These are phyloP conservation scores for Dryobotodes eremita DNA, from an alignment of 2,888 invertebrate genomes.

Conservation along the genomic window DNA sequence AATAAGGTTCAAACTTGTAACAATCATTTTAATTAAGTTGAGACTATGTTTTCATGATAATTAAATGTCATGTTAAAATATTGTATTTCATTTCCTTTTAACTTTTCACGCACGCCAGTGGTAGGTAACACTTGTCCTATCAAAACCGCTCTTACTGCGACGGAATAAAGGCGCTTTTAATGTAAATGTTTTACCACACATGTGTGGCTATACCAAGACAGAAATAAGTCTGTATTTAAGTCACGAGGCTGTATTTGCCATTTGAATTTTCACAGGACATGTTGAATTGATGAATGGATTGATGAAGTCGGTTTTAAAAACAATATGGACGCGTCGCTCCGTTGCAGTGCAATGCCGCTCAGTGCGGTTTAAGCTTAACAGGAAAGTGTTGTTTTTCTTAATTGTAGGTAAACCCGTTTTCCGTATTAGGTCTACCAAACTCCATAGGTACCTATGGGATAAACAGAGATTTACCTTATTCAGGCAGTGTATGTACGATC, in stretches of 20 bases:
- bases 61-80: constrained; percentile 59
- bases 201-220: not conserved
- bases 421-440: not conserved
- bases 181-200: not conserved
- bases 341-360: not conserved
- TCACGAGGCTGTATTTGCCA: not conserved
- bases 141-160: not conserved
- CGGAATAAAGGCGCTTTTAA: not conserved
- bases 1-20: constrained; percentile 35
- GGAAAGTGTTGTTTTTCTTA: not conserved
- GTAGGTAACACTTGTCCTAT: not conserved
- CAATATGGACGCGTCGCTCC: not conserved
- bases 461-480: constrained; percentile 1
- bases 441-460: too few species aligned
- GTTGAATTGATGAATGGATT: not conserved
- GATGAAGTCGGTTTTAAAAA: not conserved
- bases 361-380: not conserved
- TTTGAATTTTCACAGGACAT: not conserved
- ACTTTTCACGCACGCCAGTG: not conserved
- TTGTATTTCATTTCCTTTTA: constrained; percentile 4
- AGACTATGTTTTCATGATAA: constrained; percentile 54
- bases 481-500: not conserved
- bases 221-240: not conserved
- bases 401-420: too few species aligned
- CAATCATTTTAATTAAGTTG: constrained; percentile 49